These are phyloP conservation scores for Philopotamus ludificatus DNA, from an alignment of 1,140 invertebrate species.

Conservation along the genomic window DNA sequence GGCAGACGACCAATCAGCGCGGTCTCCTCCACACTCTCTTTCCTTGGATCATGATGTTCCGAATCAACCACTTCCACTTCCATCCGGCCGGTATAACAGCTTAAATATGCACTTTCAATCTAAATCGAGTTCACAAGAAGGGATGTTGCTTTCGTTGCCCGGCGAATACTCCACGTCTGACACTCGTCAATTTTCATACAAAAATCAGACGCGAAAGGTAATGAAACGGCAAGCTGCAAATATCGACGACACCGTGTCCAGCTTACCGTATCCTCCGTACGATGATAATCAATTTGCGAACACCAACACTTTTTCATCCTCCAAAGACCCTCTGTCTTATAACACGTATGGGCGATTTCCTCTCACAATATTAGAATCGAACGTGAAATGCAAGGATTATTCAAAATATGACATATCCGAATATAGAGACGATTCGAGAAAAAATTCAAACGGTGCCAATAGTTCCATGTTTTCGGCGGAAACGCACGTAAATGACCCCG, in stretches of 20 bases:
- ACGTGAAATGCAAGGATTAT: slow-evolving; percentile 17
- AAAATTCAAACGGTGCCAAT: slow-evolving; percentile 4
- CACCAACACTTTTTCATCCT: background rate
- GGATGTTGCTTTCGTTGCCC: background rate
- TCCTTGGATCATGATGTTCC: slow-evolving; percentile 43
- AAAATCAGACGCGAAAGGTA: slow-evolving; percentile 18
- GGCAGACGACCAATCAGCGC: slow-evolving; percentile 32
- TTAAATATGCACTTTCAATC: slow-evolving; percentile 21
- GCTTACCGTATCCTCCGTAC: slow-evolving; percentile 21
- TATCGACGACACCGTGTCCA: slow-evolving; percentile 12
- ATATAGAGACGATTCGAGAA: slow-evolving; percentile 6
- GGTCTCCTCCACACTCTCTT: slow-evolving; percentile 24
- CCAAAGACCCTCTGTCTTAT: slow-evolving; percentile 14
- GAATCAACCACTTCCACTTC: slow-evolving; percentile 44
- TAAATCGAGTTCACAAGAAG: slow-evolving; percentile 6
- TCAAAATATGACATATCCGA: slow-evolving; percentile 9
- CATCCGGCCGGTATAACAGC: slow-evolving; percentile 16
- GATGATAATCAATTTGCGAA: slow-evolving; percentile 7
- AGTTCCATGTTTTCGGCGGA: background rate
- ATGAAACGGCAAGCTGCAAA: slow-evolving; percentile 19
- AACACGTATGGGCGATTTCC: slow-evolving; percentile 8
- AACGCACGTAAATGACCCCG: background rate
- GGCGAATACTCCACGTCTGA: slow-evolving; percentile 4
- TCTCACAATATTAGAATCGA: slow-evolving; percentile 8
- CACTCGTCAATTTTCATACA: slow-evolving; percentile 4